phyloP scores from a whole-genome alignment of 92 coral and sea anemone species.

The Epizoanthus stellaris region DNA sequence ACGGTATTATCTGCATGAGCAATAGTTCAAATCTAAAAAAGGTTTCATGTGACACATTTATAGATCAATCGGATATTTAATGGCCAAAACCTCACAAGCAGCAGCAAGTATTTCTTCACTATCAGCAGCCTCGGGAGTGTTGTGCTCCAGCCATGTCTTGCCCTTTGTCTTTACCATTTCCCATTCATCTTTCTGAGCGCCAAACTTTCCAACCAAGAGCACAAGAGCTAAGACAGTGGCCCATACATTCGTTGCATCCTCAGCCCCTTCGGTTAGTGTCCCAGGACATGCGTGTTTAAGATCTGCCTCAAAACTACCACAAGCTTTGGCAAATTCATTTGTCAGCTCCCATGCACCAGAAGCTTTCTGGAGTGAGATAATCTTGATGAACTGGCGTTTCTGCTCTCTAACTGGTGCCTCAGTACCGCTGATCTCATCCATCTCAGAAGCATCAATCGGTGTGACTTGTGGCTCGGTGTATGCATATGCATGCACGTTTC shows the following conservation, averaged over 20 bases:
- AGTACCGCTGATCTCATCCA: not conserved
- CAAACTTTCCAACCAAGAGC: conserved; percentile 4
- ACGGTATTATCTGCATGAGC: too few species aligned
- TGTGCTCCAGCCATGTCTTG: not conserved
- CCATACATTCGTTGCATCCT: not conserved
- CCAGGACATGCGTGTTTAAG: not conserved
- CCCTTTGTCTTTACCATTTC: conserved; percentile 15
- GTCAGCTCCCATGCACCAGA: conserved; percentile 9
- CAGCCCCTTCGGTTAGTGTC: not conserved
- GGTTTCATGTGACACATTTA: not conserved
- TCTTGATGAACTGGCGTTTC: not conserved
- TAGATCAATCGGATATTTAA: conserved; percentile 4
- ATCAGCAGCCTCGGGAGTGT: not conserved
- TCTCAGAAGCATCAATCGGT: not conserved
- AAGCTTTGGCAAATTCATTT: conserved; percentile 6
- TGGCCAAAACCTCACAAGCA: conserved; percentile 14
- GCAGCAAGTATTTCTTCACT: conserved; percentile 12
- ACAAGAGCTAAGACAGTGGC: conserved; percentile 22
- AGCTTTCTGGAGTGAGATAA: conserved; percentile 5
- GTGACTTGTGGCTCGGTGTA: not conserved
- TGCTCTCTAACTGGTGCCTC: not conserved
- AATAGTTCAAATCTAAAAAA: not conserved
- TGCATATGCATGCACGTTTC: not conserved
- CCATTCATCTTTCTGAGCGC: not conserved
- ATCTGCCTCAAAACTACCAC: not conserved